Base-by-base conservation (phyloP, 2,888 invertebrate species). In the Schizotus pectinicornis region DNA sequence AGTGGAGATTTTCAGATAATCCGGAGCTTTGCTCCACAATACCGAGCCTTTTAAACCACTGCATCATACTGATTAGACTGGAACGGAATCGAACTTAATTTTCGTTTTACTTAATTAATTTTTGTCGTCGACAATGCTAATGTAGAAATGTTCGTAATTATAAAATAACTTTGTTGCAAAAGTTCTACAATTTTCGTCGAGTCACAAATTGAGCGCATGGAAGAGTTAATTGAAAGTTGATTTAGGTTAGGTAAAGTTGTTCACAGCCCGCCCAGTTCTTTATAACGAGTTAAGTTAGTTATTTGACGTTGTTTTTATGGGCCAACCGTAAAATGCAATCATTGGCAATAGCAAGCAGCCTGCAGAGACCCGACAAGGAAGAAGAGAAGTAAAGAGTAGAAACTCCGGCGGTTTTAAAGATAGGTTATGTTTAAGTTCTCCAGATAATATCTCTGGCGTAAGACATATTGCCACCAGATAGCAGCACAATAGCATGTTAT, bases 391-490 rank as follows among this genome's bases (percentile, higher is more conserved):
- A 51, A 59, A 65, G 62, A 64, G 64, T 62, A 65, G 64, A 63
- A 70, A 64, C 68, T 66, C 60, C 62, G 66, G 65, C 66, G 64
- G 72, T 73, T 74, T 70, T 67, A 70, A 71, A 67, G 69, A 68
- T 73, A 71, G 71, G 72, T 71, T 71, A 74, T 73, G 73, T 72
- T 73, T 72, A 74, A 74, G 72, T 77, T 73, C 71, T 66, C 57
- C 59, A 72, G 77, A 77, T 76, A 69, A 73, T 72, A 77, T 75
- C 76, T 72, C 62, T 54, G 61, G 67, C 67, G 70, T 72, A 76
- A 77, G 77, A 76, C 75, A 76, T 76, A 77, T 76, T 76, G 75
- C 76, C 72, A 69, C 67, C 67, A 76, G 76, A 76, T 76, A 75
- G 72, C 68, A 74, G 71, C 69, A 76, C 76, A 76, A 76, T 75